Conservation (phyloP, 2,113 vertebrate genomes). For the Gambusia holbrooki region DNA sequence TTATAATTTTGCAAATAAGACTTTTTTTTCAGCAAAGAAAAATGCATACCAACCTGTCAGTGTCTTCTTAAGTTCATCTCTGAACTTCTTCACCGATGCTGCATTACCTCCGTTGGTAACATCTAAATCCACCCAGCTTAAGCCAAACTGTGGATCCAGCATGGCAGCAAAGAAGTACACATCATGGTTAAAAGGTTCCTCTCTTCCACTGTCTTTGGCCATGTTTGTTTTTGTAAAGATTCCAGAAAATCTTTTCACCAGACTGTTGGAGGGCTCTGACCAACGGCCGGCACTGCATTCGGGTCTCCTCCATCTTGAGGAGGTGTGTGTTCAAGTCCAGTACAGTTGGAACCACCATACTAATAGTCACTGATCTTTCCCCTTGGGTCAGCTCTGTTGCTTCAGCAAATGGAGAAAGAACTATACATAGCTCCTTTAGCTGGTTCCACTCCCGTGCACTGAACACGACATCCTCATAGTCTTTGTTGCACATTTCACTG, state of each 20-base stretch:
- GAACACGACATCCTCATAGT: not conserved
- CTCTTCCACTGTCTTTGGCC: not conserved
- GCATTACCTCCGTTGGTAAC: too few relatives aligned
- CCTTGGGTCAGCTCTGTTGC: slow-evolving; percentile 5
- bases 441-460: too few relatives aligned
- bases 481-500: not conserved
- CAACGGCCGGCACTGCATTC: not conserved
- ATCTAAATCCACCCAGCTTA: not conserved
- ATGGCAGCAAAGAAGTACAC: slow-evolving; percentile 1
- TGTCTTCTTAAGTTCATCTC: not conserved
- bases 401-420: not conserved
- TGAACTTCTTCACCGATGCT: not conserved
- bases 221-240: not conserved
- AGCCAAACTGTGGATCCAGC: slow-evolving; percentile 9
- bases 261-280: too few relatives aligned
- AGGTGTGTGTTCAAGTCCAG: slow-evolving; percentile 12
- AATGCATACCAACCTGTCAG: not conserved
- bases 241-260: too few relatives aligned
- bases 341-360: slow-evolving; percentile 5
- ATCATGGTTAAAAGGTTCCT: not conserved
- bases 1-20: too few relatives aligned
- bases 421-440: not conserved
- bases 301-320: not conserved
- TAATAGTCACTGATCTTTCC: not conserved
- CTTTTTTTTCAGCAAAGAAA: too few relatives aligned